Evolutionary conservation across 2,888 invertebrate genomes (phyloP).

Genomic region (Agonopterix alstromeriana): DNA sequence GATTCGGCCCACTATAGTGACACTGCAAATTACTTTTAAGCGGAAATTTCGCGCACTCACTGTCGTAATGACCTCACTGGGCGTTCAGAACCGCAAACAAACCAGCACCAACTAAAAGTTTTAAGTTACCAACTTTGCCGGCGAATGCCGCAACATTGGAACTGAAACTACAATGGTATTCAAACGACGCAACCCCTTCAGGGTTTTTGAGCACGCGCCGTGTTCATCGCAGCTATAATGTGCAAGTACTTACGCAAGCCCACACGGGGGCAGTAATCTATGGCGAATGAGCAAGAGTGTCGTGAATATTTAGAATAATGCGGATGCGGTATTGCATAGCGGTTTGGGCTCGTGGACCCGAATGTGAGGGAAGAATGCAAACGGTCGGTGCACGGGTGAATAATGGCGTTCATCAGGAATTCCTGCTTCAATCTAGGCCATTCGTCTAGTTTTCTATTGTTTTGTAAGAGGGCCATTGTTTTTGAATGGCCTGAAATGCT

Average conservation of each 20-base stretch:
- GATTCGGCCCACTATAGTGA: slow-evolving; percentile 44
- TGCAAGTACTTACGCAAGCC: neutral
- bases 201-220: neutral
- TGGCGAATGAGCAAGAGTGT: neutral
- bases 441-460: slow-evolving; percentile 6
- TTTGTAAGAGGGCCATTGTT: neutral
- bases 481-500: neutral
- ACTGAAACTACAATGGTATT: slow-evolving; percentile 23
- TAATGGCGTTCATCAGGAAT: slow-evolving; percentile 8
- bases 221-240: neutral
- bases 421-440: slow-evolving; percentile 6
- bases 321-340: neutral
- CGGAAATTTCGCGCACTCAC: slow-evolving; percentile 50
- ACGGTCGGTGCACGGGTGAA: slow-evolving; percentile 2
- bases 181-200: slow-evolving; percentile 14
- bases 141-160: slow-evolving; percentile 30
- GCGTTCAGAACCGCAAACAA: slow-evolving; percentile 45
- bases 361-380: slow-evolving; percentile 4
- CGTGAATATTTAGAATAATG: neutral
- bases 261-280: neutral
- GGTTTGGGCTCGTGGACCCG: neutral
- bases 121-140: slow-evolving; percentile 43
- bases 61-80: slow-evolving; percentile 50
- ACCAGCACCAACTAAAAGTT: slow-evolving; percentile 57
- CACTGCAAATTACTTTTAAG: slow-evolving; percentile 65